A percentile compares a stretch with the other conserved stretches of the same genome.
Evolutionary conservation across 2,888 invertebrate genomes (phyloP).

Genomic region (Caenorhabditis wallacei): DNA sequence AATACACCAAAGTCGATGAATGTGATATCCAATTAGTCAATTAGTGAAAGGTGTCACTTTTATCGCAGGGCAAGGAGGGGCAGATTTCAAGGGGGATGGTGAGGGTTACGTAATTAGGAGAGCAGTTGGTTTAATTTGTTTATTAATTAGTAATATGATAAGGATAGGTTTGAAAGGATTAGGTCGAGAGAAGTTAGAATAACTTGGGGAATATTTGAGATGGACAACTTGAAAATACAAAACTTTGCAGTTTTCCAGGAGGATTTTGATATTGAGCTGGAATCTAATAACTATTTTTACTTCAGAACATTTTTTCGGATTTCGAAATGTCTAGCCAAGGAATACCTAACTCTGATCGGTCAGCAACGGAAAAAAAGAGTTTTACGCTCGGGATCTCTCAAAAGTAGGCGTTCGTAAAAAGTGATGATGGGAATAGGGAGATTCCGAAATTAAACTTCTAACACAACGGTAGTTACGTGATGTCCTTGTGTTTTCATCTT

Average conservation of each 20-base stretch:
- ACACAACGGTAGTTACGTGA: conserved; percentile 34
- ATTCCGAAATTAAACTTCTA: conserved; percentile 40
- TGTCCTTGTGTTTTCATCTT: conserved; percentile 54
- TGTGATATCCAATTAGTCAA: conserved; percentile 64
- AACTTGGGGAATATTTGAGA: no score
- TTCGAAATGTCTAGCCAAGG: no score
- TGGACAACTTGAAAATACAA: no score
- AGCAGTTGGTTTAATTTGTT: not conserved
- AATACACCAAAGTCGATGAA: conserved; percentile 37
- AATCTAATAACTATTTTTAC: no score
- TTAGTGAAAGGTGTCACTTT: conserved; percentile 56
- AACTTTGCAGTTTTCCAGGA: no score
- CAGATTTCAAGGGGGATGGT: conserved; percentile 1
- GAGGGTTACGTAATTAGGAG: not conserved
- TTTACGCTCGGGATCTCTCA: not conserved
- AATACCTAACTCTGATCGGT: no score
- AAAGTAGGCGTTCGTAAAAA: conserved; percentile 19
- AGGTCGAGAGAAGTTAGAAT: no score
- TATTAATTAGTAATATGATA: conserved; percentile 3
- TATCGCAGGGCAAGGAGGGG: not conserved
- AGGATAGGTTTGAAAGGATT: no score
- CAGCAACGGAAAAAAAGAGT: no score
- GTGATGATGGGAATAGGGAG: conserved; percentile 46
- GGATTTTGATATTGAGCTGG: no score
- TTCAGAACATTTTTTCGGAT: no score